Evolutionary conservation across 2,113 vertebrate species (phyloP), one percentile per base, ranked within the genome.

Genomic region (Ceyx melanurus): DNA sequence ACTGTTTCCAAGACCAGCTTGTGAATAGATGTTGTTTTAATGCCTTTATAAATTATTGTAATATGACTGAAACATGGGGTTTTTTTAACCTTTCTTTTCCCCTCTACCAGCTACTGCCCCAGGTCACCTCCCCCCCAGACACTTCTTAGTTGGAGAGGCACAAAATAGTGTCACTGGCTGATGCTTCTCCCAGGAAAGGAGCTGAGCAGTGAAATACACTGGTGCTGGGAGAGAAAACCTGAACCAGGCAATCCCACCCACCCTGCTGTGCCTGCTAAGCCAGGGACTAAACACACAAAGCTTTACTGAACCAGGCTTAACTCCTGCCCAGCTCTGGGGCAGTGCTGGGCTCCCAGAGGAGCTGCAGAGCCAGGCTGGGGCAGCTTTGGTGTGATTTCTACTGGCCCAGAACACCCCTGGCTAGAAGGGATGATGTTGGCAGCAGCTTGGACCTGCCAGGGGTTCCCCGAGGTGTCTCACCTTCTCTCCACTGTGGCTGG

Each of bases 1-100:
- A 33, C 12, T 88, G 68, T 86, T 82, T 84, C 82, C 45, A 26
- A 70, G 82, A 92, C 90, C 88, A 95, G 84, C 74, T 71, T 94
- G 91, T 94, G 88, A 71, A 92, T 62, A 91, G 53, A 76, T 80
- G 85, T 78, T 75, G 73, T 90, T 93, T 94, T 78, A 73, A 94
- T 95, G 93, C 79, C 72, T 95, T 95, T 64, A 96, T 97, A 97
- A 97, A 95, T 97, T 97, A 97, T 97, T 97, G 77, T 56, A 23
- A 53, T 84, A 64, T 57, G 48, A 75, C 70, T 66, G 71, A 81
- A 79, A 58, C 25, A 17, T 76, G 40, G 60, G 62, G 33, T 40
- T 46, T 56, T 78, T 71, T 35, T 42, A 71, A 31, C 22, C 10
- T 68, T 74, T 62, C 33, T 28, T 50, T n/a, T n/a, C 6, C 42